phyloP scores from a whole-genome alignment of 2,797 vertebrate genomes.

The Lepilemur ruficaudatus region DNA sequence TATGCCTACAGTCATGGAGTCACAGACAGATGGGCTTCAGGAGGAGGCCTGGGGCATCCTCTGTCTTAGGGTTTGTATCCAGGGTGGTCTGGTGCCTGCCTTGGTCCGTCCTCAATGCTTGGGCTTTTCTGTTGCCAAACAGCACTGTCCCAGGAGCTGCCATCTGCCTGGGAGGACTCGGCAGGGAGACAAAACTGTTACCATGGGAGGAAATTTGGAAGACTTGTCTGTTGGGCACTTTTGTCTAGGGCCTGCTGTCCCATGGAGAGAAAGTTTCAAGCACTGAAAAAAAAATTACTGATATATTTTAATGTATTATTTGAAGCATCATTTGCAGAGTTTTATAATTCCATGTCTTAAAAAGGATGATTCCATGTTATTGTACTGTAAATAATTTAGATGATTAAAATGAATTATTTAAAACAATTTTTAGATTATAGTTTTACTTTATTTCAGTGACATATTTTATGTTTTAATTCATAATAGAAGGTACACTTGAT shows the following conservation, averaged over 20 bases:
- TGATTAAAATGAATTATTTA: slow-evolving; percentile 62
- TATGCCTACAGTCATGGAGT: neutral
- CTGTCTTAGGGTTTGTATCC: neutral
- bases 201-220: neutral
- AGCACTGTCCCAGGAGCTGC: neutral
- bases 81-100: neutral
- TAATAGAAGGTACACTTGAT: neutral
- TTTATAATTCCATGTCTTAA: slow-evolving; percentile 22
- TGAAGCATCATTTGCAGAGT: slow-evolving; percentile 24
- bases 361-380: neutral
- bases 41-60: neutral
- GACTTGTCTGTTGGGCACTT: neutral
- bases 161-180: neutral
- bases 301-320: slow-evolving; percentile 37
- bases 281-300: neutral
- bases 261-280: neutral
- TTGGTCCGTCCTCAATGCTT: neutral
- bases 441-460: slow-evolving; percentile 56
- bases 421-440: slow-evolving; percentile 55
- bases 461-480: neutral
- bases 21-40: neutral
- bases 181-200: neutral
- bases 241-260: neutral
- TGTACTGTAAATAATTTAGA: slow-evolving; percentile 52
- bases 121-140: neutral